Base-by-base conservation (phyloP, 2,888 invertebrate species). In the Brenthis hecate region DNA sequence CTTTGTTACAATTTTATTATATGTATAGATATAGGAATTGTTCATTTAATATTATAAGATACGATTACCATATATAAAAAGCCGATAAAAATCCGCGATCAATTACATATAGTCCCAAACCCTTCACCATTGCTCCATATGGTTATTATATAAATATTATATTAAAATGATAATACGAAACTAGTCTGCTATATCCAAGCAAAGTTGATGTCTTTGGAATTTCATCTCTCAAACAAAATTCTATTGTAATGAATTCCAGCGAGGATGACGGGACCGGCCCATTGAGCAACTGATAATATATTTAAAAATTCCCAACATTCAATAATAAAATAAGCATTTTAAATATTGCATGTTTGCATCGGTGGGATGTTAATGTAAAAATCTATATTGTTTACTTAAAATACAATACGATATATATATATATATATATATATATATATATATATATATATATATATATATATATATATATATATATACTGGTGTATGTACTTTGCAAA, bases 161-260 rank as follows among this genome's bases (percentile, higher is more conserved):
- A 58, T 47, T 48, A 58, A 58, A 58, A 58, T n/a, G 47, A 58
- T n/a, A 32, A n/a, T 13, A 63, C 60, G 53, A 67, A 67, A 70
- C 43, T 55, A 55, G 53, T 57, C 66, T 58, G 47, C 47, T 14
- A 47, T 23, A 23, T 47, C 32, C 13, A 61, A 43, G 8, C 36
- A 16, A 61, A 28, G 50, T 23, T 36, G 60, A 71, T 51, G 77
- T 82, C 84, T 82, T 76, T 78, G 80, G 88, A 88, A 89, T 88
- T 89, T 87, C 86, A 87, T 87, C 87, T 87, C 80, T 80, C 82
- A 85, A 86, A 88, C 85, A 85, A 86, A 87, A 86, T 87, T 85
- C 80, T 79, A 79, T 76, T 78, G 81, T 84, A 85, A 85, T 85
- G 84, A 85, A 88, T 88, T 86, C 84, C 81, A 70, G 72, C 69